Evolutionary conservation across 2,888 invertebrate genomes (phyloP).

Genomic region (Eumerus sabulonum): DNA sequence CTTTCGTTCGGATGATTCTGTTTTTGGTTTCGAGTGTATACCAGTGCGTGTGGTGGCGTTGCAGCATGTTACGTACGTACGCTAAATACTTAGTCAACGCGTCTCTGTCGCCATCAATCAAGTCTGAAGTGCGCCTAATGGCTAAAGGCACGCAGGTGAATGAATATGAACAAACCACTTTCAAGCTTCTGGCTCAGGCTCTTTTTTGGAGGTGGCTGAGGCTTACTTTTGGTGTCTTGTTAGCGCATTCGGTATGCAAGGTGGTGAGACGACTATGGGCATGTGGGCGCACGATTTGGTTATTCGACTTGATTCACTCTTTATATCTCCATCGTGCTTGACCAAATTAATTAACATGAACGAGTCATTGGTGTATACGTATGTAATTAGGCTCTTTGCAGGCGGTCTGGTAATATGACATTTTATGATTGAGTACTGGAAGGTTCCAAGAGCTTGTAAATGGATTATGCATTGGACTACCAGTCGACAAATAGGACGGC

Average conservation of each 20-base stretch:
- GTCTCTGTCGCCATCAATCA: slow-evolving; percentile 60
- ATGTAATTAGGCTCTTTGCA: slow-evolving; percentile 49
- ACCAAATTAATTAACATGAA: slow-evolving; percentile 62
- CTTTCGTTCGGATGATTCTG: too few relatives aligned
- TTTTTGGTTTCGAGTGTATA: slow-evolving; percentile 8
- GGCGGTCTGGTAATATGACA: slow-evolving; percentile 52
- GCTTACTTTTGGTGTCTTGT: slow-evolving; percentile 25
- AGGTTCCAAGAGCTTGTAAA: slow-evolving; percentile 40
- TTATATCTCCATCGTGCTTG: slow-evolving; percentile 41
- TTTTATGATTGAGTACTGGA: slow-evolving; percentile 50
- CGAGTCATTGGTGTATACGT: slow-evolving; percentile 47
- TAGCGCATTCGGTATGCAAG: slow-evolving; percentile 10
- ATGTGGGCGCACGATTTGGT: slow-evolving; percentile 49
- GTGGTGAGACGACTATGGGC: slow-evolving; percentile 41
- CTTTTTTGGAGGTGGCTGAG: slow-evolving; percentile 12
- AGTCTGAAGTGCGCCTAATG: slow-evolving; percentile 62
- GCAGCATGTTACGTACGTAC: slow-evolving; percentile 17
- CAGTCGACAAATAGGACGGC: too few relatives aligned
- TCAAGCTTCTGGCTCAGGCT: slow-evolving; percentile 47
- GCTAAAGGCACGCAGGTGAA: slow-evolving; percentile 51
- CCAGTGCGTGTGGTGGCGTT: slow-evolving; percentile 3
- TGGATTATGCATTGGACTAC: slow-evolving; percentile 32
- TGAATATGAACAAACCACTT: slow-evolving; percentile 49
- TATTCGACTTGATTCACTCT: too few relatives aligned
- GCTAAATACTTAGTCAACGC: slow-evolving; percentile 43